Percentiles rank a stretch among this genome's conserved stretches.
phyloP scores from a whole-genome alignment of 23 tunicate genomes.

The Pegea sp. region DNA sequence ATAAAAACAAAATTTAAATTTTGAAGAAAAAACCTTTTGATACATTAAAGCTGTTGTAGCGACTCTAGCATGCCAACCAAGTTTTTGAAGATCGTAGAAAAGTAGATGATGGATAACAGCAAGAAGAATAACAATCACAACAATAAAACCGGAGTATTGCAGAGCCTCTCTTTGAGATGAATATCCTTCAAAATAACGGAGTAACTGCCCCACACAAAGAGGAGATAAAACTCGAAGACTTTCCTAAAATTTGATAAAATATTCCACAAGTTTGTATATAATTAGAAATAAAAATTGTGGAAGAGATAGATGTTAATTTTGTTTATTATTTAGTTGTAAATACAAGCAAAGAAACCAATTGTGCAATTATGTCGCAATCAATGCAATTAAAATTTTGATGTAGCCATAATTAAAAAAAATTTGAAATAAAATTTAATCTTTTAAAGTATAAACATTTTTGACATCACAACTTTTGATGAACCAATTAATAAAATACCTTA shows the following conservation, averaged over 20 bases:
- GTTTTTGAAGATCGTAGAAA: conserved; percentile 3
- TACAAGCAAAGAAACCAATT: too few relatives aligned
- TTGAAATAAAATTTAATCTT: too few relatives aligned
- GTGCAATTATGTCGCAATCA: too few relatives aligned
- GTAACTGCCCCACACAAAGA: conserved; percentile 8
- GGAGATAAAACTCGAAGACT: conserved; percentile 4
- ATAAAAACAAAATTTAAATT: neutral
- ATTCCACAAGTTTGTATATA: too few relatives aligned
- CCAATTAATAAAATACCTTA: too few relatives aligned
- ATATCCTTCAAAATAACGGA: conserved; percentile 11
- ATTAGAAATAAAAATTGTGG: too few relatives aligned
- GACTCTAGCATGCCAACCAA: conserved; percentile 57
- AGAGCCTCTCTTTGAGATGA: conserved; percentile 8
- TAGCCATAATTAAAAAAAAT: too few relatives aligned
- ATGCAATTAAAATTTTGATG: neutral
- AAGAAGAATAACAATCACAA: neutral
- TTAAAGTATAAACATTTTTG: too few relatives aligned
- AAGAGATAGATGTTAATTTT: too few relatives aligned
- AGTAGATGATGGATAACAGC: conserved; percentile 4
- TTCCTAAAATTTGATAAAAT: conserved; percentile 21
- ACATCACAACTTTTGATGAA: too few relatives aligned
- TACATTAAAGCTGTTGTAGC: conserved; percentile 67
- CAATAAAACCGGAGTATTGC: conserved; percentile 19
- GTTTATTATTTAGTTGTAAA: neutral
- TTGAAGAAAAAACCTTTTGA: conserved; percentile 32